phyloP scores from a whole-genome alignment of 53 echinoderm and acorn worm species.

The Echinarachnius parma region DNA sequence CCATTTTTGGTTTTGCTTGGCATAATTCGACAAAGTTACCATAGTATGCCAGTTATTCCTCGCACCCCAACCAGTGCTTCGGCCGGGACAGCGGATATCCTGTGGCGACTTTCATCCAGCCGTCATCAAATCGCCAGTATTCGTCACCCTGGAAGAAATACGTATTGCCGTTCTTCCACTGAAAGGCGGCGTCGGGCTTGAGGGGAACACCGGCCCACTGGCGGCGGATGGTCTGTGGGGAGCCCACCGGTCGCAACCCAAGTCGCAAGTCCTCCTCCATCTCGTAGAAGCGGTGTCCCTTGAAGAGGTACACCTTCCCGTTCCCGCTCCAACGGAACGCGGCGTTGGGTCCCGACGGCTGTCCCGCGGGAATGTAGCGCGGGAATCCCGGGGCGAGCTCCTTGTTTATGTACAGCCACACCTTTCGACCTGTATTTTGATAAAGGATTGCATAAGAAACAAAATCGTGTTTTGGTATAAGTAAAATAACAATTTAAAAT shows the following conservation, averaged over 20 bases:
- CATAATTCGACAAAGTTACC: too few species aligned
- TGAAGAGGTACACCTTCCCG: conserved; percentile 87
- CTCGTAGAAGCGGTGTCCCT: conserved; percentile 72
- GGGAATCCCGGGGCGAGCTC: conserved; percentile 72
- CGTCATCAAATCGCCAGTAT: conserved; percentile 85
- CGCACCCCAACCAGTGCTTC: conserved; percentile 85
- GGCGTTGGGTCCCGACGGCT: conserved; percentile 69
- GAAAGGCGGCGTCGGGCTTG: conserved; percentile 69
- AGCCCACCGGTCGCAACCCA: conserved; percentile 60
- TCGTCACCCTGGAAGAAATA: conserved; percentile 89
- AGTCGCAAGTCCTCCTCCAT: conserved; percentile 60
- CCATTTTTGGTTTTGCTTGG: too few species aligned
- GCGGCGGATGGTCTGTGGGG: conserved; percentile 59
- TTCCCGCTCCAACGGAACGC: conserved; percentile 96
- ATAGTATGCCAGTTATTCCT: too few species aligned
- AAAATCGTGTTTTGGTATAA: too few species aligned
- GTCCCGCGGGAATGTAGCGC: conserved; percentile 46
- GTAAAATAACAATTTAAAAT: too few species aligned
- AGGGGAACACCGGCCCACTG: conserved; percentile 79
- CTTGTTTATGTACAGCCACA: conserved; percentile 78
- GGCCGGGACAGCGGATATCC: conserved; percentile 74
- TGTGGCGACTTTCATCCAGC: conserved; percentile 48
- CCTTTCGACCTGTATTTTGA: conserved; percentile 47
- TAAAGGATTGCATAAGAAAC: not conserved
- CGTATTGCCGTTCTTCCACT: conserved; percentile 92